phyloP scores from a whole-genome alignment of 2,888 invertebrate genomes.

The Melipona bicolor region DNA sequence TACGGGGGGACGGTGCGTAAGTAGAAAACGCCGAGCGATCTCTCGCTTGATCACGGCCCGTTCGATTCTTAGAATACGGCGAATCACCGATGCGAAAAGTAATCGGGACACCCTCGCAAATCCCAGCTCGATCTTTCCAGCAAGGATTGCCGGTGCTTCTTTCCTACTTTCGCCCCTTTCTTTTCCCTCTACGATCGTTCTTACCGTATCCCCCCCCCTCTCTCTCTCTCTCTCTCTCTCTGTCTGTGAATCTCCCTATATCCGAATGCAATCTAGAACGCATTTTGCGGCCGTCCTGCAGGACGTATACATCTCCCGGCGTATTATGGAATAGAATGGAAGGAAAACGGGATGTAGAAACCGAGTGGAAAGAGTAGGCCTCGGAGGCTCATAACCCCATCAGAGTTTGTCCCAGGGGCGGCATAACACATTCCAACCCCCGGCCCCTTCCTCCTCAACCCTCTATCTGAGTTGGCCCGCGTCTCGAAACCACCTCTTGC shows the following conservation, averaged over 20 bases:
- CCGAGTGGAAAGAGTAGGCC: constrained; percentile 83
- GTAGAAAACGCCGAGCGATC: constrained; percentile 63
- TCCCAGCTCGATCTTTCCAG: constrained; percentile 79
- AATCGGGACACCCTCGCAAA: constrained; percentile 75
- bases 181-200: constrained; percentile 24
- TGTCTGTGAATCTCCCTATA: constrained; percentile 77
- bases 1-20: constrained; percentile 50
- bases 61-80: constrained; percentile 60
- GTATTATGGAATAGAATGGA: constrained; percentile 83
- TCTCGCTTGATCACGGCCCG: constrained; percentile 51
- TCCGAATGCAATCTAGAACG: constrained; percentile 82
- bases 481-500: constrained; percentile 73
- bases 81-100: constrained; percentile 70
- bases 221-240: constrained; percentile 27
- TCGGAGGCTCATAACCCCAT: constrained; percentile 87
- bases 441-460: constrained; percentile 51
- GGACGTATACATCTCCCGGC: constrained; percentile 79
- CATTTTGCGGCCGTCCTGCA: constrained; percentile 81
- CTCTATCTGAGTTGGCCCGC: constrained; percentile 39
- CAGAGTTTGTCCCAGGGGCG: constrained; percentile 83
- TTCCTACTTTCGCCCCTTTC: constrained; percentile 13
- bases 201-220: constrained; percentile 15
- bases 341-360: constrained; percentile 81
- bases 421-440: constrained; percentile 76
- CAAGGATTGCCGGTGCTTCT: constrained; percentile 69